These are phyloP conservation scores for Harlomillsia oculata DNA, from an alignment of 1,140 invertebrate species.

Conservation along the genomic window DNA sequence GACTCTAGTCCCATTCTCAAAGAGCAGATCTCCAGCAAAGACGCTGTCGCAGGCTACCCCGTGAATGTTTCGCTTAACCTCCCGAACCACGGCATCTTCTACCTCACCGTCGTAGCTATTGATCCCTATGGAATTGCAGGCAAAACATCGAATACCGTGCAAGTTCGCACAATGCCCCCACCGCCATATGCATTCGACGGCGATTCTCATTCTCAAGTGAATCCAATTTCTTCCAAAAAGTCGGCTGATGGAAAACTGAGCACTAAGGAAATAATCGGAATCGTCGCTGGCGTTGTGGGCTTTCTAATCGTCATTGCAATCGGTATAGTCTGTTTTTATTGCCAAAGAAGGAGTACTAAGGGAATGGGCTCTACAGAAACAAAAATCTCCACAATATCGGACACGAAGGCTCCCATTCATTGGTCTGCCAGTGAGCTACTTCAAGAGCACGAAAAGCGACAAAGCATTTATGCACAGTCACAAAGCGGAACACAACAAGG, in stretches of 20 bases:
- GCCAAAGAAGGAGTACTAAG: slow-evolving; percentile 17
- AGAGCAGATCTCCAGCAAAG: slow-evolving; percentile 1
- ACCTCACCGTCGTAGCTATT: slow-evolving; percentile 17
- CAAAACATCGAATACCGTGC: slow-evolving; percentile 17
- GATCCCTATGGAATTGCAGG: slow-evolving; percentile 17
- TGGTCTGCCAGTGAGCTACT: slow-evolving; percentile 52
- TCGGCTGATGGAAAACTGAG: slow-evolving; percentile 1
- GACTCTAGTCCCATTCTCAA: background rate
- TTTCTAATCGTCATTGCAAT: slow-evolving; percentile 17
- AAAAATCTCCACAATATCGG: slow-evolving; percentile 34
- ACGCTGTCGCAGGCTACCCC: slow-evolving; percentile 7
- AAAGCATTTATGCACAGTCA: slow-evolving; percentile 41
- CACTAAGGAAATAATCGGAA: slow-evolving; percentile 14
- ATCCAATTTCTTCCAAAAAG: background rate
- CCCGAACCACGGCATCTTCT: slow-evolving; percentile 18
- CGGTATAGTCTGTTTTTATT: slow-evolving; percentile 23
- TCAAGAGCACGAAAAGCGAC: slow-evolving; percentile 50
- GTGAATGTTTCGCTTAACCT: slow-evolving; percentile 23
- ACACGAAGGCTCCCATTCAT: slow-evolving; percentile 32
- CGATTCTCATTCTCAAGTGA: slow-evolving; percentile 10
- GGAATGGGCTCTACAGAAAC: slow-evolving; percentile 31
- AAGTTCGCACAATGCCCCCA: slow-evolving; percentile 11
- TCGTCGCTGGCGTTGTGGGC: slow-evolving; percentile 20
- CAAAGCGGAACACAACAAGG: background rate
- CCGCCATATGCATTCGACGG: slow-evolving; percentile 9